A percentile compares a stretch with the other conserved stretches of the same genome.
Evolutionary conservation across 1,140 invertebrate species (phyloP).

Genomic region (Ladona fulva): DNA sequence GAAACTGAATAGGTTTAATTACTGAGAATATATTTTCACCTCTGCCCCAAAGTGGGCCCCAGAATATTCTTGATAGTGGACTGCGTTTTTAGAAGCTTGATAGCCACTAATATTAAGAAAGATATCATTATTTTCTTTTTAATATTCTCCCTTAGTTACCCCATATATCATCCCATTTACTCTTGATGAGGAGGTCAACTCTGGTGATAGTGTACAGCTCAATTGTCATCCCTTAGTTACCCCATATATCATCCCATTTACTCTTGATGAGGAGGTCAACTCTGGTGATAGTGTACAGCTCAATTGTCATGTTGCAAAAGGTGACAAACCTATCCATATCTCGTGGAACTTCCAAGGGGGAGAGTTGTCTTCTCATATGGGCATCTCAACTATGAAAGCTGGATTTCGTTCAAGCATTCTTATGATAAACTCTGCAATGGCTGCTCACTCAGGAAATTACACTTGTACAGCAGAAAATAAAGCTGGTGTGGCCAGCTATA

Average conservation of each 20-base stretch:
- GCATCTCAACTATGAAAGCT: constrained; percentile 37
- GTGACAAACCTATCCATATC: constrained; percentile 70
- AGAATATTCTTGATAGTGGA: too few relatives aligned
- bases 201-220: constrained; percentile 40
- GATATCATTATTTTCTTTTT: too few relatives aligned
- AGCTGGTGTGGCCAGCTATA: not conserved
- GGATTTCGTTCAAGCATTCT: constrained; percentile 62
- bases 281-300: too few relatives aligned
- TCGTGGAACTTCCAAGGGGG: constrained; percentile 37
- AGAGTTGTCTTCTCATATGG: constrained; percentile 32
- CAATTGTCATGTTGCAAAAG: constrained; percentile 61
- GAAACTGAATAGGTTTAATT: too few relatives aligned
- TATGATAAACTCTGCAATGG: constrained; percentile 58
- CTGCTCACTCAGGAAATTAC: constrained; percentile 39
- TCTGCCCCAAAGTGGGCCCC: too few relatives aligned
- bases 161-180: constrained; percentile 32
- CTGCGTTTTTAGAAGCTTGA: too few relatives aligned
- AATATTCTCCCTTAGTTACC: constrained; percentile 23
- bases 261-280: too few relatives aligned
- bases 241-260: too few relatives aligned
- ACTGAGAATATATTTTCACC: too few relatives aligned
- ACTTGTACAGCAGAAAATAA: constrained; percentile 37
- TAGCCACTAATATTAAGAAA: too few relatives aligned
- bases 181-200: constrained; percentile 29
- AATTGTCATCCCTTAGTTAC: too few relatives aligned